Percentiles rank a stretch among this genome's conserved stretches.
Conservation (phyloP, 2,113 vertebrate species). For the Argyrosomus japonicus region DNA sequence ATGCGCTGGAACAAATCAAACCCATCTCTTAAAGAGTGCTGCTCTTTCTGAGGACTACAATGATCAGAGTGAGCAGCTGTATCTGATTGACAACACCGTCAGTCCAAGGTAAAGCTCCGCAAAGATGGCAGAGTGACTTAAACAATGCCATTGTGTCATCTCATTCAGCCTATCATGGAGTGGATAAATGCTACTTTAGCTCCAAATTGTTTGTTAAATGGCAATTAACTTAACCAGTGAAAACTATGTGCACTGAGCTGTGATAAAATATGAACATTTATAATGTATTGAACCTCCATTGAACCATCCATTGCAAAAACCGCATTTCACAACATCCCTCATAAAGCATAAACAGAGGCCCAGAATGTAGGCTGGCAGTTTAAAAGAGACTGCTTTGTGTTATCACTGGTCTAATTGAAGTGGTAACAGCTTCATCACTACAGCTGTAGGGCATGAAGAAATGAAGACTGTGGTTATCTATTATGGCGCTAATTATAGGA, state of each 20-base stretch:
- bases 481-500: slow-evolving; percentile 77
- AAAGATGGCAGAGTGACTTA: slow-evolving; percentile 3
- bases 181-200: slow-evolving; percentile 31
- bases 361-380: slow-evolving; percentile 22
- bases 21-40: slow-evolving; percentile 23
- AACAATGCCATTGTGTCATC: background rate
- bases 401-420: slow-evolving; percentile 65
- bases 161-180: background rate
- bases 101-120: slow-evolving; percentile 3
- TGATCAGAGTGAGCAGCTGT: slow-evolving; percentile 7
- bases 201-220: slow-evolving; percentile 36
- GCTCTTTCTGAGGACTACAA: slow-evolving; percentile 30
- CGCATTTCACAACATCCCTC: slow-evolving; percentile 10
- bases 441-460: slow-evolving; percentile 59
- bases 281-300: slow-evolving; percentile 10
- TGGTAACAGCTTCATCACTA: slow-evolving; percentile 60
- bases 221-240: slow-evolving; percentile 21
- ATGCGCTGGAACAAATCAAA: slow-evolving; percentile 65
- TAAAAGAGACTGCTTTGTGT: slow-evolving; percentile 44
- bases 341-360: slow-evolving; percentile 35
- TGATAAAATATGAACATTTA: slow-evolving; percentile 18
- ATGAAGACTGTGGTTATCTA: slow-evolving; percentile 70
- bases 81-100: slow-evolving; percentile 38
- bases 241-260: background rate
- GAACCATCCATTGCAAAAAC: slow-evolving; percentile 4